A percentile compares a stretch with the other conserved stretches of the same genome.
phyloP scores from a whole-genome alignment of 2,113 vertebrate genomes.

The Meriones unguiculatus region DNA sequence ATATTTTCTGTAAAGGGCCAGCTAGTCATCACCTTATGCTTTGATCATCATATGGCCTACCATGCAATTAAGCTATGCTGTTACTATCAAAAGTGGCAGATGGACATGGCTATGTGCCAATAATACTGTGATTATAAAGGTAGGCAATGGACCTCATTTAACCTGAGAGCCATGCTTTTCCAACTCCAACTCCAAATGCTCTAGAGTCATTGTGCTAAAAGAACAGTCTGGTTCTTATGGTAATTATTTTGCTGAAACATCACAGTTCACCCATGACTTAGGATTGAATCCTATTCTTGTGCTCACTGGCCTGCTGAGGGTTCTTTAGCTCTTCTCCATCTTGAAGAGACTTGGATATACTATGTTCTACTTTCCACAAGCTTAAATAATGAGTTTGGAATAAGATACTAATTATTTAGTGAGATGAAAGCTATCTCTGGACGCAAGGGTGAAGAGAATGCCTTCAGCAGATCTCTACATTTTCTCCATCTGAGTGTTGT shows the following conservation, averaged over 20 bases:
- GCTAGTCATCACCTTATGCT: not conserved
- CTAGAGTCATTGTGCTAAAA: not conserved
- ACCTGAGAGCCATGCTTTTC: not conserved
- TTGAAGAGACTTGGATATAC: not conserved
- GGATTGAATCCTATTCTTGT: not conserved
- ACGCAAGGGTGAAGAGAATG: not conserved
- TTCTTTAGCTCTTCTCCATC: not conserved
- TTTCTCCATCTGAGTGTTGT: not conserved
- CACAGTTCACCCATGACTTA: not conserved
- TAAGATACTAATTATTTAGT: not conserved
- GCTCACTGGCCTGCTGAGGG: not conserved
- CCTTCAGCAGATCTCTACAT: not conserved
- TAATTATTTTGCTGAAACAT: not conserved
- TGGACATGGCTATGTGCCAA: not conserved
- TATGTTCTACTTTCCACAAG: slow-evolving; percentile 13
- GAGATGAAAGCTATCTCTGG: not conserved
- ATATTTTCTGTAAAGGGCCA: slow-evolving; percentile 8
- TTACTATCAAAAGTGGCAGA: not conserved
- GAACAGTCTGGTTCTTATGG: not conserved
- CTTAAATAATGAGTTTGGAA: not conserved
- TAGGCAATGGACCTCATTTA: not conserved
- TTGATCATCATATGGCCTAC: not conserved
- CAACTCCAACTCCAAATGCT: not conserved
- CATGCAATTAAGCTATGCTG: not conserved
- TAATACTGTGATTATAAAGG: slow-evolving; percentile 29